phyloP scores from a whole-genome alignment of 2,113 vertebrate species.

The Pteruthius melanotis region DNA sequence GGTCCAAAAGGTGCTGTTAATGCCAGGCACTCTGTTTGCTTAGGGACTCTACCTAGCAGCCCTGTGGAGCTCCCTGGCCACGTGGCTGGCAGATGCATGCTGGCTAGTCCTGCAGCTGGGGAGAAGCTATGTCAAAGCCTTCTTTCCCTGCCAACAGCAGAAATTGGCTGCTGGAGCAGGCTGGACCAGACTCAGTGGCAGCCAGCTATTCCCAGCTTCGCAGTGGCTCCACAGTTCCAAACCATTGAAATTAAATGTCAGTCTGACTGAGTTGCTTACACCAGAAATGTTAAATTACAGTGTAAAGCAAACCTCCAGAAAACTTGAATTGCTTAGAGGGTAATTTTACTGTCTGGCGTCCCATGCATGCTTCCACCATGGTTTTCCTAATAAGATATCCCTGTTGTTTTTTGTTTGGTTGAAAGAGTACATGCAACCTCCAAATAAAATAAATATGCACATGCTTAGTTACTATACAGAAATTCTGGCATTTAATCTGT shows the following conservation, averaged over 20 bases:
- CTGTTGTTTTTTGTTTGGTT: neutral
- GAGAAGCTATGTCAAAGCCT: neutral
- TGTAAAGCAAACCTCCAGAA: conserved; percentile 6
- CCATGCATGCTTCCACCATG: neutral
- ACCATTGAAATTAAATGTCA: neutral
- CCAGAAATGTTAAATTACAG: conserved; percentile 46
- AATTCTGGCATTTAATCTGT: neutral
- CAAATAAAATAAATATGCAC: neutral
- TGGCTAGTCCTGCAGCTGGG: neutral
- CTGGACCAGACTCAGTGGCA: conserved; percentile 31
- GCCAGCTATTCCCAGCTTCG: neutral
- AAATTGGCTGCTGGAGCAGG: neutral
- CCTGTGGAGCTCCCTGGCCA: neutral
- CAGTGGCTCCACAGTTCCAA: neutral
- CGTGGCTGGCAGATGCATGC: accelerated
- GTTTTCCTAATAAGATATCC: neutral
- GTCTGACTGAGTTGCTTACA: conserved; percentile 1
- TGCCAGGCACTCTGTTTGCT: neutral
- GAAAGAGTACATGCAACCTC: neutral
- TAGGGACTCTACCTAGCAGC: neutral
- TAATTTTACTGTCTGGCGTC: conserved; percentile 11
- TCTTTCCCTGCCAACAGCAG: neutral
- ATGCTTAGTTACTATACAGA: neutral
- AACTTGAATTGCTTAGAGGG: neutral
- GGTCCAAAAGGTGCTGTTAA: neutral